These are phyloP conservation scores for Sibirionetta formosa DNA, from an alignment of 2,797 vertebrate species.

Conservation along the genomic window DNA sequence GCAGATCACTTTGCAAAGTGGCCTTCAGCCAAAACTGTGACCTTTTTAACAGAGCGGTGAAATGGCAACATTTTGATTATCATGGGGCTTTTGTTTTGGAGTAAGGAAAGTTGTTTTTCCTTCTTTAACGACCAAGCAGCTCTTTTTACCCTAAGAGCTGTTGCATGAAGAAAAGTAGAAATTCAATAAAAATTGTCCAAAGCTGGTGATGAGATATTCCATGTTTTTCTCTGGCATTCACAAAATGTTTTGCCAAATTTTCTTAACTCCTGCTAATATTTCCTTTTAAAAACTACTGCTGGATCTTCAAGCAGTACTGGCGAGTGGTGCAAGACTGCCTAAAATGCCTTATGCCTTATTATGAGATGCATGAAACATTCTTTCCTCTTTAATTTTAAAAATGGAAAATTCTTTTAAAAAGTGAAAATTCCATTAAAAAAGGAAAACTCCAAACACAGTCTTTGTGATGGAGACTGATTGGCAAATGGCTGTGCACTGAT, in stretches of 20 bases:
- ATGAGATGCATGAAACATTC: neutral
- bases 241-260: neutral
- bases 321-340: neutral
- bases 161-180: neutral
- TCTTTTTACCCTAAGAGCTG: neutral
- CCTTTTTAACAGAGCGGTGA: slow-evolving; percentile 34
- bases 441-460: neutral
- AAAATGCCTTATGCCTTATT: neutral
- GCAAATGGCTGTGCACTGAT: neutral
- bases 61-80: slow-evolving; percentile 38
- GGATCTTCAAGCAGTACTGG: neutral
- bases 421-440: neutral
- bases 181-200: neutral
- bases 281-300: neutral
- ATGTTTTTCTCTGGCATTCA: neutral
- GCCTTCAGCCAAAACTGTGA: slow-evolving; percentile 9
- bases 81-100: neutral
- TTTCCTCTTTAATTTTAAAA: neutral
- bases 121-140: neutral
- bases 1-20: neutral
- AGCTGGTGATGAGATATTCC: neutral
- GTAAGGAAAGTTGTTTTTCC: neutral
- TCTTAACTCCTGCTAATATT: neutral
- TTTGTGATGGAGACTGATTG: neutral
- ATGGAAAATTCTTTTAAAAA: neutral